Evolutionary conservation across 92 coral and sea anemone genomes (phyloP).

Genomic region (Anthopleura xanthogrammica): DNA sequence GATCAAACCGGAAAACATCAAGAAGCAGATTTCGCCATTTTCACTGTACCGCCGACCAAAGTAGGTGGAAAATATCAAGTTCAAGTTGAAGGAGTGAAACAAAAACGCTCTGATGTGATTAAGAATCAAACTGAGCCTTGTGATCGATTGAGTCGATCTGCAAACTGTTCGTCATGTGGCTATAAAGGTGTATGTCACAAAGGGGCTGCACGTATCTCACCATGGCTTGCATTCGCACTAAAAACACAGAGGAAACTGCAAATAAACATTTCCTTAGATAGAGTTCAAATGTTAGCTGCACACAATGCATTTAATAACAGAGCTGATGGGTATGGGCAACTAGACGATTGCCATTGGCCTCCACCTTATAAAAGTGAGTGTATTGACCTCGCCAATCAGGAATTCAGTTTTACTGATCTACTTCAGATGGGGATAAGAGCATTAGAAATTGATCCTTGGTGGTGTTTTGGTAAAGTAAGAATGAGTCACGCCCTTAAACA

Average conservation of each 20-base stretch:
- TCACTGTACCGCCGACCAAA: constrained; percentile 15
- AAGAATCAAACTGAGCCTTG: constrained; percentile 34
- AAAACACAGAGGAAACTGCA: constrained; percentile 80
- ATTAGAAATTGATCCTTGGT: constrained; percentile 85
- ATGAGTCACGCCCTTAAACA: constrained; percentile 79
- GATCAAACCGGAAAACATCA: constrained; percentile 28
- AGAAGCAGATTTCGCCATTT: constrained; percentile 30
- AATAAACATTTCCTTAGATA: constrained; percentile 49
- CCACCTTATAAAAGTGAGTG: constrained; percentile 73
- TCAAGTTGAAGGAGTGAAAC: constrained; percentile 21
- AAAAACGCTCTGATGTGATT: constrained; percentile 16
- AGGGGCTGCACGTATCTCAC: constrained; percentile 61
- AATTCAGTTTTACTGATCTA: constrained; percentile 78
- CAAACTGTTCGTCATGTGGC: constrained; percentile 66
- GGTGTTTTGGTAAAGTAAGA: constrained; percentile 84
- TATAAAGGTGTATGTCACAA: constrained; percentile 64
- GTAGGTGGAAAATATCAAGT: constrained; percentile 8
- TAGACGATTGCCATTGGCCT: constrained; percentile 82
- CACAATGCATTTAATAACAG: constrained; percentile 86
- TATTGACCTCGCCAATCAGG: constrained; percentile 83
- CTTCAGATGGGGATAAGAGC: constrained; percentile 83
- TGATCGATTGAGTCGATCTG: constrained; percentile 66
- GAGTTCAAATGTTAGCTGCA: constrained; percentile 76
- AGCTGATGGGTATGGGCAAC: constrained; percentile 68
- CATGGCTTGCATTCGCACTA: constrained; percentile 80